A percentile compares a stretch with the other conserved stretches of the same genome.
These are phyloP conservation scores for Eunapius fragilis DNA, from an alignment of 37 sponge, comb jelly and placozoan genomes.

Conservation along the genomic window DNA sequence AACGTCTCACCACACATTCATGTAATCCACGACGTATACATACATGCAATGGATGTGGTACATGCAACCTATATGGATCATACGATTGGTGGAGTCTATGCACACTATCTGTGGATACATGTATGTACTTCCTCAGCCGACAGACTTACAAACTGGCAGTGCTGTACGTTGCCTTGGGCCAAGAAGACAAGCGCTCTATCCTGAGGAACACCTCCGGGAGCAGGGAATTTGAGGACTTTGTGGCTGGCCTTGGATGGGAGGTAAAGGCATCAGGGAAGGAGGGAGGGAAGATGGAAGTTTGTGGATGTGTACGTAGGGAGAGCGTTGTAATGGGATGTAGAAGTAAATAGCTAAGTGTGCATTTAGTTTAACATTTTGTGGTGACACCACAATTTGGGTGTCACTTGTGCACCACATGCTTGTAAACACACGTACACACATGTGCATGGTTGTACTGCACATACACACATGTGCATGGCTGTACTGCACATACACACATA, in stretches of 20 bases:
- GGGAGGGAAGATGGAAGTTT: neutral
- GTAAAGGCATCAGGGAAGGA: constrained; percentile 24
- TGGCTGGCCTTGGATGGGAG: constrained; percentile 97
- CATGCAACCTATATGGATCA: too few species aligned
- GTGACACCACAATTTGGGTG: too few species aligned
- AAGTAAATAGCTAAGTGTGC: too few species aligned
- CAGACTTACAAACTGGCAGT: constrained; percentile 98
- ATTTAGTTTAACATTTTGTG: too few species aligned
- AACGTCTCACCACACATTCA: too few species aligned
- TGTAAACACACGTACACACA: too few species aligned
- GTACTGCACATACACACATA: neutral
- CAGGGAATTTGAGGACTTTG: constrained; percentile 90
- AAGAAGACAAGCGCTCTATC: constrained; percentile 89
- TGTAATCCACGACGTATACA: too few species aligned
- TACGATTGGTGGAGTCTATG: too few species aligned
- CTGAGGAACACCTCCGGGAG: constrained; percentile 85
- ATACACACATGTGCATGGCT: neutral
- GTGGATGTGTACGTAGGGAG: neutral
- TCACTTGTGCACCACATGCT: too few species aligned
- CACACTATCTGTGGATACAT: too few species aligned
- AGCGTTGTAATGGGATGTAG: neutral
- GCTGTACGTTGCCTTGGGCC: constrained; percentile 89
- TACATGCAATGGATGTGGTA: too few species aligned
- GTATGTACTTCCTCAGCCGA: constrained; percentile 66
- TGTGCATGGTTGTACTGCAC: neutral